phyloP scores from a whole-genome alignment of 2,888 invertebrate genomes.

The Lamellibrachia columna region DNA sequence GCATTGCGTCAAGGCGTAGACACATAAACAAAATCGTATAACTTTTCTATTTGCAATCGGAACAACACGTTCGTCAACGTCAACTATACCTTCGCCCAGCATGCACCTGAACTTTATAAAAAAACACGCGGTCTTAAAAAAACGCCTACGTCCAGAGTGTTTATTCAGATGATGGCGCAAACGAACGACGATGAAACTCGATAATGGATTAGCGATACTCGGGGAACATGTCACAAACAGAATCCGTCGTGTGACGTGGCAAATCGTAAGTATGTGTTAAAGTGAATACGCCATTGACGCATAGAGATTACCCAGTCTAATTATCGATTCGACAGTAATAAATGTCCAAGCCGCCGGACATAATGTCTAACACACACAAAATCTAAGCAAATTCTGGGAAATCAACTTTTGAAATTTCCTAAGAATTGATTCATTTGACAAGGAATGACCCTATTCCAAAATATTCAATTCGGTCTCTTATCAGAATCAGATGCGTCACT shows the following conservation, averaged over 20 bases:
- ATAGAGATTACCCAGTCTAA: no score
- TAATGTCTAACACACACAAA: no score
- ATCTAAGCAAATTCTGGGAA: no score
- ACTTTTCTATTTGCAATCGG: background rate
- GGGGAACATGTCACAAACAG: background rate
- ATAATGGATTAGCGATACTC: background rate
- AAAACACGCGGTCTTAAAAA: background rate
- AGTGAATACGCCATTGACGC: background rate
- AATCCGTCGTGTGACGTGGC: background rate
- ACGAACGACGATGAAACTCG: background rate
- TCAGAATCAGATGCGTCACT: background rate
- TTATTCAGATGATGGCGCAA: background rate
- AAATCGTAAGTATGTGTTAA: background rate
- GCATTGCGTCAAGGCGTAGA: background rate
- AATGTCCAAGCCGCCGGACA: no score
- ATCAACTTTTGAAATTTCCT: no score
- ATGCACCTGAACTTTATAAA: background rate
- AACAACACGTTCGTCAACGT: background rate
- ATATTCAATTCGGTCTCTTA: background rate
- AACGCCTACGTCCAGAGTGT: background rate
- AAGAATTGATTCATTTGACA: background rate
- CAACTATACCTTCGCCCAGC: background rate
- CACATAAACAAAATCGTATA: constrained; percentile 4
- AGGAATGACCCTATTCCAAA: background rate
- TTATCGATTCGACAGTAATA: no score